phyloP scores from a whole-genome alignment of 2,113 vertebrate species.

The Oncorhynchus clarkii region DNA sequence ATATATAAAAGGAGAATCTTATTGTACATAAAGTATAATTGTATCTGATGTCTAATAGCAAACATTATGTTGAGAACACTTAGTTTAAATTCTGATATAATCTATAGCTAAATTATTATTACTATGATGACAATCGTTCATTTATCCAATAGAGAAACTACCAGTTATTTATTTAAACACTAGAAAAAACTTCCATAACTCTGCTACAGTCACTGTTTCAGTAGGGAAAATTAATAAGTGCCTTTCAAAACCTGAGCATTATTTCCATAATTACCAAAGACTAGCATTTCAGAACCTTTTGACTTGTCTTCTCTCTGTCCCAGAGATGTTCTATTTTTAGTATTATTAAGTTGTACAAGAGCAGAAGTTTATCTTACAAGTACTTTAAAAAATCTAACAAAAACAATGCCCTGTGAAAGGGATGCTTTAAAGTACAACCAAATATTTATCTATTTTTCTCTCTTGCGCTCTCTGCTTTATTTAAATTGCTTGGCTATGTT shows the following conservation, averaged over 20 bases:
- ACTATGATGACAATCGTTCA: no score
- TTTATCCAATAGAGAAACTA: no score
- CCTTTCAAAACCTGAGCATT: no score
- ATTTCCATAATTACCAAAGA: background rate
- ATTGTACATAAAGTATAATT: slow-evolving; percentile 47
- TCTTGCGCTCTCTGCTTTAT: slow-evolving; percentile 43
- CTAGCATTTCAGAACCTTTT: background rate
- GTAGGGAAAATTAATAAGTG: no score
- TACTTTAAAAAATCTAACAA: background rate
- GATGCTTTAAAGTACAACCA: slow-evolving; percentile 16
- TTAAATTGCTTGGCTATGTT: slow-evolving; percentile 29
- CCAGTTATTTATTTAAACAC: no score
- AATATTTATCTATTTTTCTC: slow-evolving; percentile 21
- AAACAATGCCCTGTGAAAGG: slow-evolving; percentile 22
- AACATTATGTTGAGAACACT: slow-evolving; percentile 47
- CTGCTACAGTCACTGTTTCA: no score
- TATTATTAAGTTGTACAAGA: background rate
- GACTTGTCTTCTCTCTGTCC: background rate
- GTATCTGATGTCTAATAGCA: slow-evolving; percentile 43
- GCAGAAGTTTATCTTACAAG: background rate
- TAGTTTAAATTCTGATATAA: slow-evolving; percentile 43
- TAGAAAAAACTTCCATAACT: no score
- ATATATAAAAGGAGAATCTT: slow-evolving; percentile 4
- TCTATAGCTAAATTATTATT: slow-evolving; percentile 30
- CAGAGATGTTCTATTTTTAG: background rate